A percentile compares a stretch with the other conserved stretches of the same genome.
These are phyloP conservation scores for Erebia ligea DNA, from an alignment of 2,888 invertebrate genomes.

Conservation along the genomic window DNA sequence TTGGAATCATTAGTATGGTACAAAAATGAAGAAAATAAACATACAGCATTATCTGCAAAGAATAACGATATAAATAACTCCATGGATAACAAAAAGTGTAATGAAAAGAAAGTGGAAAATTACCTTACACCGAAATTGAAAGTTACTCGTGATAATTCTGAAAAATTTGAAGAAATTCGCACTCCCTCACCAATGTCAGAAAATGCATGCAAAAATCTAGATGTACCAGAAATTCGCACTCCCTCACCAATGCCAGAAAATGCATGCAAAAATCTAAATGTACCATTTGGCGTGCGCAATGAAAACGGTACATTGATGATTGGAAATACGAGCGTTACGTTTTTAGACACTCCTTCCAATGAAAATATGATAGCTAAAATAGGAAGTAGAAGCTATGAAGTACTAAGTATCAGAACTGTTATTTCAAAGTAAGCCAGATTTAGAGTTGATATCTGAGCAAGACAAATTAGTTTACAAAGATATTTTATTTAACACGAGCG, in stretches of 20 bases:
- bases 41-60: neutral
- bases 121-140: neutral
- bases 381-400: constrained; percentile 1
- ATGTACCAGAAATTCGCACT: neutral
- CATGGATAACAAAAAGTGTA: neutral
- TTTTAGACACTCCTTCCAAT: neutral
- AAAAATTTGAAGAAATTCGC: neutral
- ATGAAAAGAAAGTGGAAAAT: neutral
- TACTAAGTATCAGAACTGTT: neutral
- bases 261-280: neutral
- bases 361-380: constrained; percentile 1
- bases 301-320: neutral
- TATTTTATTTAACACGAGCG: constrained; percentile 1
- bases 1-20: neutral
- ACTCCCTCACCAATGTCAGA: no score
- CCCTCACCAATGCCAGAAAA: neutral
- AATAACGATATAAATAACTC: no score
- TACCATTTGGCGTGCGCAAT: neutral
- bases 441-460: neutral
- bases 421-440: neutral
- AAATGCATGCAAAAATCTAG: no score
- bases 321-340: neutral
- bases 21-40: neutral
- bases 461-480: constrained; percentile 1
- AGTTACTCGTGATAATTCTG: neutral